Conservation (phyloP, 2,113 vertebrate genomes). For the Meles meles region DNA sequence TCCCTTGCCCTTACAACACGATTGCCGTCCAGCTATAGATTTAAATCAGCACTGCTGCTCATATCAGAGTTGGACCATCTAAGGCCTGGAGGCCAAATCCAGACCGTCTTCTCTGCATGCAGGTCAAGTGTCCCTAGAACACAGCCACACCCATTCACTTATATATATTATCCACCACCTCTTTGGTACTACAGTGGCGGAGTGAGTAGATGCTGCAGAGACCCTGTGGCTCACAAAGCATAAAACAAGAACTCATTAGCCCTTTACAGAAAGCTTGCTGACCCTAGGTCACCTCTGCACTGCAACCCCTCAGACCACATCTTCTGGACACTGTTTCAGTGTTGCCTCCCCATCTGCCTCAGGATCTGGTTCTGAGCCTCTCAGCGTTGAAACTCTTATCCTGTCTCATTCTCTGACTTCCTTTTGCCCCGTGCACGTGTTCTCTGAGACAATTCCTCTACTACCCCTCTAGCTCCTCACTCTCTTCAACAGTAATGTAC, state of each 20-base stretch:
- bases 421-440: not conserved
- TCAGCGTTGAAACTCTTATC: not conserved
- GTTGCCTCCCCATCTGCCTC: not conserved
- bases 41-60: not conserved
- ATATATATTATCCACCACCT: not conserved
- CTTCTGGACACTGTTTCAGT: not conserved
- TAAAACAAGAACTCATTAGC: not conserved
- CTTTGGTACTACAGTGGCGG: not conserved
- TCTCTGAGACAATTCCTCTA: not conserved
- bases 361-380: not conserved
- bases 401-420: not conserved
- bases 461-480: not conserved
- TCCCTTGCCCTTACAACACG: not conserved
- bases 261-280: not conserved
- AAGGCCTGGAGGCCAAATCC: not conserved
- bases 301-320: not conserved
- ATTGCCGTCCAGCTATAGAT: not conserved
- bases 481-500: not conserved
- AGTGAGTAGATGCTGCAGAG: not conserved
- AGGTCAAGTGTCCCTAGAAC: not conserved
- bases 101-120: not conserved
- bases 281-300: not conserved
- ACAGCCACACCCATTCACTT: not conserved
- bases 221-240: not conserved
- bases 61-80: too few species aligned